These are phyloP conservation scores for Arge pagana DNA, from an alignment of 2,888 invertebrate genomes.

Conservation along the genomic window DNA sequence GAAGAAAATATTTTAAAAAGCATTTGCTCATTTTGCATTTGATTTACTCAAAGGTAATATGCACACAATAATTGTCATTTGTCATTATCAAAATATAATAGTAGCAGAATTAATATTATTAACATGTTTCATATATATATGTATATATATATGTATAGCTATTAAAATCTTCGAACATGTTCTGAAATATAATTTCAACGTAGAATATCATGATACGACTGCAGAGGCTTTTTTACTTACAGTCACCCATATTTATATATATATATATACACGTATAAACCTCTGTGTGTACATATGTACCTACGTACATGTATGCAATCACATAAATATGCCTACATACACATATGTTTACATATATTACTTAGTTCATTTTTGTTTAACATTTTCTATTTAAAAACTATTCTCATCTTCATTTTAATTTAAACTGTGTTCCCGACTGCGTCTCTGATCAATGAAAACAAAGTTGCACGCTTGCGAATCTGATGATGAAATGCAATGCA, in stretches of 20 bases:
- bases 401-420: too few relatives aligned
- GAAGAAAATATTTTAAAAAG: too few relatives aligned
- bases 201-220: conserved; percentile 15
- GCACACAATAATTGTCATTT: conserved; percentile 23
- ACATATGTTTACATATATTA: neutral
- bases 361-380: too few relatives aligned
- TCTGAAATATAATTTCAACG: conserved; percentile 5
- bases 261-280: neutral
- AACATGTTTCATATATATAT: neutral
- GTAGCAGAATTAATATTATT: conserved; percentile 17
- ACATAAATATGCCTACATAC: conserved; percentile 7
- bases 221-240: neutral
- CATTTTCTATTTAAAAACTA: too few relatives aligned
- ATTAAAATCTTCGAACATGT: conserved; percentile 13
- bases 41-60: conserved; percentile 17
- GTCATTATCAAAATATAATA: conserved; percentile 26
- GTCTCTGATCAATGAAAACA: too few relatives aligned
- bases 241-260: neutral
- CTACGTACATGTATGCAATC: neutral
- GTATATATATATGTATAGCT: neutral
- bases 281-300: neutral
- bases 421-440: too few relatives aligned
- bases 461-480: too few relatives aligned
- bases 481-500: too few relatives aligned
- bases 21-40: conserved; percentile 14